Percentiles rank a stretch among this genome's conserved stretches.
phyloP scores from a whole-genome alignment of 2,113 vertebrate species.

The Aspidoscelis tigris region DNA sequence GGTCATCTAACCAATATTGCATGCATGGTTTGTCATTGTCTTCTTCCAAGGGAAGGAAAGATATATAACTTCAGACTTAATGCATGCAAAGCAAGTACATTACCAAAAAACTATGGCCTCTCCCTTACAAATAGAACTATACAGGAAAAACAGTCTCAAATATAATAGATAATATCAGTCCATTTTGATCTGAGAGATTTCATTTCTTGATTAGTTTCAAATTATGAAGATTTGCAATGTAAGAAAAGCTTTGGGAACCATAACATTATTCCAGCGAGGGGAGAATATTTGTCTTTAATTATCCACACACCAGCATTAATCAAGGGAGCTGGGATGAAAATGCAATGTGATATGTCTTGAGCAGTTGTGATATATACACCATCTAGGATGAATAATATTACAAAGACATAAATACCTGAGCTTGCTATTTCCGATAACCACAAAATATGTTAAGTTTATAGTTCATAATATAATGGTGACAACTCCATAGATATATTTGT shows the following conservation, averaged over 20 bases:
- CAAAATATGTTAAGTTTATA: slow-evolving; percentile 2
- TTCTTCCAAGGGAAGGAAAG: no score
- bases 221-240: slow-evolving; percentile 5
- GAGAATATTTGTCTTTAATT: slow-evolving; percentile 33
- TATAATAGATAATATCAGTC: neutral
- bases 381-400: slow-evolving; percentile 29
- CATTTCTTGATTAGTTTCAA: slow-evolving; percentile 9
- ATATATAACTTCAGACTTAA: neutral
- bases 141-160: neutral
- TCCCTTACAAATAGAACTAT: neutral
- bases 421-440: slow-evolving; percentile 17
- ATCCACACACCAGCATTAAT: slow-evolving; percentile 28
- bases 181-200: slow-evolving; percentile 14
- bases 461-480: neutral
- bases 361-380: slow-evolving; percentile 21
- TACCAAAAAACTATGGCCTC: neutral
- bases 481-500: neutral
- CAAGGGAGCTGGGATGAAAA: slow-evolving; percentile 19
- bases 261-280: neutral
- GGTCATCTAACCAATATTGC: no score
- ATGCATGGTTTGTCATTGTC: no score
- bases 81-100: neutral
- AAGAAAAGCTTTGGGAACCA: slow-evolving; percentile 13
- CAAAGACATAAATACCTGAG: slow-evolving; percentile 17
- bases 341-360: neutral